phyloP scores from a whole-genome alignment of 2,888 invertebrate species.

The Branchellion lobata region DNA sequence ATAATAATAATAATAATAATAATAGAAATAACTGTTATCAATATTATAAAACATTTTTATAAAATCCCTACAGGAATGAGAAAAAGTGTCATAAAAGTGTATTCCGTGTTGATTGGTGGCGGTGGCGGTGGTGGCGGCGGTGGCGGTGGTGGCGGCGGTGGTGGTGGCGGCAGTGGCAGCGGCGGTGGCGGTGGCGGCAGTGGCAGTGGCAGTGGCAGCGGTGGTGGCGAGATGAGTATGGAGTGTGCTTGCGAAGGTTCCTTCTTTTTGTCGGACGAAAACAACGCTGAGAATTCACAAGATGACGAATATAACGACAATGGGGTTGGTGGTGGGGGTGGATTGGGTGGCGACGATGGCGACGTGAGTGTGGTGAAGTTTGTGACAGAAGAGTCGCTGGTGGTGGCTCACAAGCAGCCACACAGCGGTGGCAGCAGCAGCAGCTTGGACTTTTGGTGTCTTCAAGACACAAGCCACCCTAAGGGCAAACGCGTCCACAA shows the following conservation, averaged over 20 bases:
- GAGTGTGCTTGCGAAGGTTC: not conserved
- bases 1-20: not conserved
- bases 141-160: too few species aligned
- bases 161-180: too few species aligned
- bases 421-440: not conserved
- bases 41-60: not conserved
- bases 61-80: not conserved
- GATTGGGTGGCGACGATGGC: not conserved
- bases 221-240: too few species aligned
- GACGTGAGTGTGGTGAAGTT: not conserved
- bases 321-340: not conserved
- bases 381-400: not conserved
- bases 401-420: not conserved
- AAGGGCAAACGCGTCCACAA: not conserved
- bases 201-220: too few species aligned
- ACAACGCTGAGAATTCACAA: too few species aligned
- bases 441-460: not conserved
- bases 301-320: not conserved
- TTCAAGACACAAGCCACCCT: not conserved
- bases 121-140: not conserved
- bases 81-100: not conserved
- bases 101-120: not conserved
- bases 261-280: not conserved
- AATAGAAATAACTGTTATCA: not conserved
- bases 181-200: too few species aligned